Percentiles rank a stretch among this genome's conserved stretches.
These are phyloP conservation scores for Camelus bactrianus DNA, from an alignment of 2,113 vertebrate genomes.

Conservation along the genomic window DNA sequence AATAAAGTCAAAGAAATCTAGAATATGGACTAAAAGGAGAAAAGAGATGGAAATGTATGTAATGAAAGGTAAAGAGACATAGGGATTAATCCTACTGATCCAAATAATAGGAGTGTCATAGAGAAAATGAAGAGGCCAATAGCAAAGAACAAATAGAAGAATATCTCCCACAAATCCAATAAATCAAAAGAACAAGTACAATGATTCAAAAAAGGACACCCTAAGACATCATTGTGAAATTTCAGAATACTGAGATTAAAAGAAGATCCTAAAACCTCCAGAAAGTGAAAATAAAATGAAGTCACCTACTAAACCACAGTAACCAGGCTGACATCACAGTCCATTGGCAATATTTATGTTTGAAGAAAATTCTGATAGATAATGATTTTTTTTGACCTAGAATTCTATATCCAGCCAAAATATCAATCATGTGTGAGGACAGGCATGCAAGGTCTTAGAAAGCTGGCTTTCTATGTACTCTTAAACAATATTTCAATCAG, in stretches of 20 bases:
- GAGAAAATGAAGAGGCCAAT: neutral
- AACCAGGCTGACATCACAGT: neutral
- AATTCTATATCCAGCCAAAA: neutral
- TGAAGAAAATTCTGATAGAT: neutral
- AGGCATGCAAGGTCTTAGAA: neutral
- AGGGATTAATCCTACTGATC: neutral
- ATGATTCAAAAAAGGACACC: neutral
- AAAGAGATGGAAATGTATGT: neutral
- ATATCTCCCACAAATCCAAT: neutral
- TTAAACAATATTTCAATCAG: neutral
- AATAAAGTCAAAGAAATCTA: neutral
- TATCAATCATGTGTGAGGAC: neutral
- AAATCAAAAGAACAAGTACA: neutral
- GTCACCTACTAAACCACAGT: neutral
- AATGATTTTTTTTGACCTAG: neutral
- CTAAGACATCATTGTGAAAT: neutral
- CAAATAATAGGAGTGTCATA: neutral
- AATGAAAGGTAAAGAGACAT: neutral
- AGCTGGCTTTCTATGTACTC: neutral
- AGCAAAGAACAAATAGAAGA: neutral
- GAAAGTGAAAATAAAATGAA: constrained; percentile 15
- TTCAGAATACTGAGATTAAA: neutral
- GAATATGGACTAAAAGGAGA: neutral
- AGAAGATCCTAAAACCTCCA: neutral
- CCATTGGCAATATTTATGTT: neutral